Evolutionary conservation across 1,140 invertebrate genomes (phyloP), one percentile per base, ranked within the genome.

Genomic region (Nilaparvata lugens): DNA sequence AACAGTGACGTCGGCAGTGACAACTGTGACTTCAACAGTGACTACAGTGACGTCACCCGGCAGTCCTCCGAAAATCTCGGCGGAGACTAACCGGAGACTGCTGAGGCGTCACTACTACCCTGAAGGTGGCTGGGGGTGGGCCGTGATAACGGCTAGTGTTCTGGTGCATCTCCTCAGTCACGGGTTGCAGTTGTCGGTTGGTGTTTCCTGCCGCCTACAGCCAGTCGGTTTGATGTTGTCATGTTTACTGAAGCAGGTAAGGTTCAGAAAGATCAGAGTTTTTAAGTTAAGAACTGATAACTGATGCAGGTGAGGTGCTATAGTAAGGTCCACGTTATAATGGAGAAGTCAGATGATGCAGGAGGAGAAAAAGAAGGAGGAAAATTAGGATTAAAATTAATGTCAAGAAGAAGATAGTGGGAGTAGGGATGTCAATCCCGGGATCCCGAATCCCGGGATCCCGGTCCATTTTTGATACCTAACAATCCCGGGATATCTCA

Each of bases 121-220:
- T 0, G 87, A 89, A 67, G 87, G 86, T 2, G 86, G 86, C 2
- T 91, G 88, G 87, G 88, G 88, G 0, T 91, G 86, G 86, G 80
- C 87, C 16, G 80, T 90, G 7, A 77, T 85, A 0, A 75, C 76
- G 1, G 85, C 84, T 25, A 81, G 83, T 4, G 77, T 84, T 23
- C 66, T 86, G 2, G 81, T 83, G n/a, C 81, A 86, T 62, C 70
- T 85, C 9, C 72, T 87, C n/a, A 81, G 79, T 54, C 79, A 84
- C 53, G 84, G 84, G 11, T 64, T 85, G 38, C 84, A 86, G 66
- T 73, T 85, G 58, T 81, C 81, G 14, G 63, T 57, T 35, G 62
- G 57, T 6, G 56, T 62, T 48, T 66, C 6, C 54, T 60, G 31
- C 16, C n/a, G 14, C 60, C 48, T 16, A 76, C 81, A 60, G 74